phyloP scores from a whole-genome alignment of 2,113 vertebrate species.

The Prionailurus bengalensis region DNA sequence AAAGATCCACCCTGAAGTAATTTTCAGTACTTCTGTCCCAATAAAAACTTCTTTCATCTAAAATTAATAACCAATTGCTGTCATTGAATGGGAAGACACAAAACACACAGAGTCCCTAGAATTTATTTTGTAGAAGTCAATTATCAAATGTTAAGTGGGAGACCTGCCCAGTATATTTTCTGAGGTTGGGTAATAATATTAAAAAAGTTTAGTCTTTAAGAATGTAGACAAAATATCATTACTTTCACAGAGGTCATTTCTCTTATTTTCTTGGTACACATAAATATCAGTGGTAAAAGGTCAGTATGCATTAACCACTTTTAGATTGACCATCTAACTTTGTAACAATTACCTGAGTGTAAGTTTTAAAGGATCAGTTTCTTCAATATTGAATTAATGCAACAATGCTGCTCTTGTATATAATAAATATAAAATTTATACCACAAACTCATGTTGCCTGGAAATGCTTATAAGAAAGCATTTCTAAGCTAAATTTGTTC shows the following conservation, averaged over 20 bases:
- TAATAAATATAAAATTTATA: conserved; percentile 42
- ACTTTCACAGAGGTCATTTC: conserved; percentile 12
- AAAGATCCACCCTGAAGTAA: conserved; percentile 71
- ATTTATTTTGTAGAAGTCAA: conserved; percentile 39
- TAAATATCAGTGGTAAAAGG: not conserved
- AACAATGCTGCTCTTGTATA: not conserved
- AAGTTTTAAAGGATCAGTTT: conserved; percentile 25
- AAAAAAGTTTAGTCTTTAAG: conserved; percentile 31
- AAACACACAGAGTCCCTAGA: not conserved
- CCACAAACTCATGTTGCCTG: conserved; percentile 5
- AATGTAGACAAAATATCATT: not conserved
- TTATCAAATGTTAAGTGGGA: conserved; percentile 35
- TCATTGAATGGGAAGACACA: conserved; percentile 57
- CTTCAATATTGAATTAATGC: conserved; percentile 3
- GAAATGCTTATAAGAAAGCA: conserved; percentile 39
- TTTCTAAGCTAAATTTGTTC: conserved; percentile 35
- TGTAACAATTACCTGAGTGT: not conserved
- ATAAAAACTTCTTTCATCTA: conserved; percentile 66
- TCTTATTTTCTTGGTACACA: conserved; percentile 52
- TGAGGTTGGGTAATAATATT: conserved; percentile 29
- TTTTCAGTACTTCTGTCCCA: conserved; percentile 76
- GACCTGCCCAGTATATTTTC: conserved; percentile 52
- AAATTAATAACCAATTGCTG: conserved; percentile 69
- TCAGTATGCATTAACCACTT: not conserved
- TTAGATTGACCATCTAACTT: conserved; percentile 7